These are phyloP conservation scores for Liasis olivaceus DNA, from an alignment of 2,797 vertebrate genomes.

Conservation along the genomic window DNA sequence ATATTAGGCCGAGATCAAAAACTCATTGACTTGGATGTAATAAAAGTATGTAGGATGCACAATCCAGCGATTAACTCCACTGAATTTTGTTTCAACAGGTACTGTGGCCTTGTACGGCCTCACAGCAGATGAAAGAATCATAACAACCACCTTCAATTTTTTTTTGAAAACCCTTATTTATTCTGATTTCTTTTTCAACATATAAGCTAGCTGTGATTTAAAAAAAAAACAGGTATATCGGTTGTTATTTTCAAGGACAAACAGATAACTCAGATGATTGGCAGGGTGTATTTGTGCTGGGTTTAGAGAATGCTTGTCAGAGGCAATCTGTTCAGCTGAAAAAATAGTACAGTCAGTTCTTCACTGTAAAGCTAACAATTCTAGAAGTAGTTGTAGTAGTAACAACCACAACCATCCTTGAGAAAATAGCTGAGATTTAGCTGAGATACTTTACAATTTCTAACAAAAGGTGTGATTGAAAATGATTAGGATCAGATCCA, in stretches of 20 bases:
- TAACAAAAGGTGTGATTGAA: neutral
- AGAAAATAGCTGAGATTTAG: neutral
- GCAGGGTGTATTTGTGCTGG: neutral
- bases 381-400: neutral
- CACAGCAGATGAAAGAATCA: neutral
- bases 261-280: neutral
- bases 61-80: neutral
- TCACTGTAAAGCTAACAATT: neutral
- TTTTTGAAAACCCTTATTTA: neutral
- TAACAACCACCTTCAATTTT: neutral
- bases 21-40: neutral
- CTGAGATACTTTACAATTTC: neutral
- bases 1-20: neutral
- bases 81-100: rapidly evolving
- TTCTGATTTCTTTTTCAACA: neutral
- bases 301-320: neutral
- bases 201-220: neutral
- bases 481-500: neutral
- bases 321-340: neutral
- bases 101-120: neutral
- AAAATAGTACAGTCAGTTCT: neutral
- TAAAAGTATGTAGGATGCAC: neutral
- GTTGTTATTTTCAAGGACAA: neutral
- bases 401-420: neutral
- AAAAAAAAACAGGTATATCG: neutral